Conservation (phyloP, 2,888 invertebrate genomes). For the Nemurella pictetii region DNA sequence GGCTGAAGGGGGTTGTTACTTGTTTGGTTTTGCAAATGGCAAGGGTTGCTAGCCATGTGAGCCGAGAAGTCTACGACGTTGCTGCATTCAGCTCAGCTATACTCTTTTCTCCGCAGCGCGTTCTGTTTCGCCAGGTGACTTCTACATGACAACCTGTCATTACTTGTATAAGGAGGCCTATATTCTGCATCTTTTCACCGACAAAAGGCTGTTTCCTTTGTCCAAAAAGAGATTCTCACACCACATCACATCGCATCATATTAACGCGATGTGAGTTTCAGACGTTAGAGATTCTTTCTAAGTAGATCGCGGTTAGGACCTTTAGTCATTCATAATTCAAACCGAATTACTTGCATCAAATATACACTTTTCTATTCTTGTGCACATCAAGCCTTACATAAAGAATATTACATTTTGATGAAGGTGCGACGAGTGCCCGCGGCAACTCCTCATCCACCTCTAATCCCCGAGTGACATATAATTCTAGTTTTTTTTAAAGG, state of each 20-base stretch:
- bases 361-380: conserved; percentile 27
- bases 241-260: background rate
- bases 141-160: conserved; percentile 28
- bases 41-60: background rate
- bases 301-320: conserved; percentile 29
- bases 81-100: background rate
- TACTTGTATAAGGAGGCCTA: conserved; percentile 20
- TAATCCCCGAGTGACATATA: conserved; percentile 22
- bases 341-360: conserved; percentile 26
- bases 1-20: background rate
- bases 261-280: conserved; percentile 22
- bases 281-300: conserved; percentile 18
- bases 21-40: background rate
- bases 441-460: background rate
- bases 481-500: conserved; percentile 28
- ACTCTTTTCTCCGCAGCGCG: background rate
- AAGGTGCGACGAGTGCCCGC: background rate
- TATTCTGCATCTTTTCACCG: conserved; percentile 17
- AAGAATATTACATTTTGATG: conserved; percentile 32
- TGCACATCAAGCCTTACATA: conserved; percentile 10
- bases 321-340: conserved; percentile 31
- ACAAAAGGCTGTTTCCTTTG: conserved; percentile 18
- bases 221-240: conserved; percentile 26
- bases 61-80: background rate
- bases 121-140: conserved; percentile 14